Base-by-base conservation (phyloP, 2,888 invertebrate genomes). In the Folsomia manolachei region DNA sequence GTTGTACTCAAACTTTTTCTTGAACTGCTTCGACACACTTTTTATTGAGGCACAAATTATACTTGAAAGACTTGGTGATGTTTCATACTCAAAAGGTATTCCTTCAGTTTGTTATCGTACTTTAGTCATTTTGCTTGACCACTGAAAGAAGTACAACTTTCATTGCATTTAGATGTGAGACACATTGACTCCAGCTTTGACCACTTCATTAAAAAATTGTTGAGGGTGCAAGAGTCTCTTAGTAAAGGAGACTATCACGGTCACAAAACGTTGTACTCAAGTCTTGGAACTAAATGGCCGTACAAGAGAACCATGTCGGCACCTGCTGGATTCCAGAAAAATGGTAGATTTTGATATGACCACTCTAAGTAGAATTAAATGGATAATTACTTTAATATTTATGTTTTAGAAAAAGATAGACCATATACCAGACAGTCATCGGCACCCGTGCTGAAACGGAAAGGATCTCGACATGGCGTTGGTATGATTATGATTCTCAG, bases 1-100 rank as follows among this genome's bases (percentile, higher is more conserved):
- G 73, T 87, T 99, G 21, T 90, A 92, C 0, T 99, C 98, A 97
- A 95, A 97, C 78, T 99, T 99, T 87, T 99, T 99, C 84, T 88
- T 97, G 25, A 94, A 95, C 83, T 89, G 95, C 70, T 98, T 99
- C 83, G 98, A 99, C 83, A 92, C 96, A 0, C 85, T 99, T 2
- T 94, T 96, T 82, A 86, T 99, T 27, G 99, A 99, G 85, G 95
- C 97, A 0, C 98, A 99, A 86, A 91, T 99, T 52, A 92, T 90
- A 83, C 86, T 93, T 77, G 94, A 94, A 82, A 92, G 91, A 84
- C 87, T 89, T 23, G 92, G 94, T 1, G 96, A 97, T 81, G 89
- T 94, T 74, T 87, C 91, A 0, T 92, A 90, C 83, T 86, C 93
- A 65, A 88, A 93, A 85, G 94, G 93, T 93, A 83, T 83, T 21